Conservation (phyloP, 2,797 vertebrate genomes). For the Fistularia commersonii region DNA sequence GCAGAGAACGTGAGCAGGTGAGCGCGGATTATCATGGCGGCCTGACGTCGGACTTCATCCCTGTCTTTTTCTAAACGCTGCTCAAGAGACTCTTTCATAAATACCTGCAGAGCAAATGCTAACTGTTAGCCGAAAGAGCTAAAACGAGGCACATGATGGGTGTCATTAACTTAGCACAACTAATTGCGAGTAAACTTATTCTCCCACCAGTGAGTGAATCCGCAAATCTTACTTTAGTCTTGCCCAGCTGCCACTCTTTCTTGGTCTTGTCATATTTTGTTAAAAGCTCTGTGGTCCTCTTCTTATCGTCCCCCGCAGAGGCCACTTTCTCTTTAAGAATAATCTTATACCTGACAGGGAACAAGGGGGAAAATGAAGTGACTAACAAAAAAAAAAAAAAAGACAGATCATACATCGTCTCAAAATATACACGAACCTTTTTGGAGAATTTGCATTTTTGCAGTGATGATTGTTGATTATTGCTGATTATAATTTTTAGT, state of each 20-base stretch:
- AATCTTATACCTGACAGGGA: slow-evolving; percentile 82
- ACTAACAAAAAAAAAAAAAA: no score
- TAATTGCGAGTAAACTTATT: not conserved
- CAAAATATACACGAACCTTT: no score
- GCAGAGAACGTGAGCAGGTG: slow-evolving; percentile 86
- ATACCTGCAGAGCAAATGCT: slow-evolving; percentile 62
- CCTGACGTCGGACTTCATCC: slow-evolving; percentile 74
- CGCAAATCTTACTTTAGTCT: slow-evolving; percentile 80
- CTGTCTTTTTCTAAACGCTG: slow-evolving; percentile 78
- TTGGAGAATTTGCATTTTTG: no score
- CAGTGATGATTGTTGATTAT: no score
- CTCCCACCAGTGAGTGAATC: not conserved
- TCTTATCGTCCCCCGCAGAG: slow-evolving; percentile 73
- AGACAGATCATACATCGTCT: no score
- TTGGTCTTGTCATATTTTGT: slow-evolving; percentile 76
- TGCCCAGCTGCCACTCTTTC: slow-evolving; percentile 88
- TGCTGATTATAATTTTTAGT: no score
- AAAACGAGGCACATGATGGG: not conserved
- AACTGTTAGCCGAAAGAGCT: not conserved
- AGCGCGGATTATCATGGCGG: slow-evolving; percentile 85
- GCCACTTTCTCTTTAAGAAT: slow-evolving; percentile 70
- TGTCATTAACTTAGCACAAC: no score
- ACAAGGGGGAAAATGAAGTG: not conserved
- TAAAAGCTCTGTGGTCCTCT: slow-evolving; percentile 77
- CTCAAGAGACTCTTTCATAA: slow-evolving; percentile 79